phyloP scores from a whole-genome alignment of 2,888 invertebrate species.

The Hydropsyche betteni region DNA sequence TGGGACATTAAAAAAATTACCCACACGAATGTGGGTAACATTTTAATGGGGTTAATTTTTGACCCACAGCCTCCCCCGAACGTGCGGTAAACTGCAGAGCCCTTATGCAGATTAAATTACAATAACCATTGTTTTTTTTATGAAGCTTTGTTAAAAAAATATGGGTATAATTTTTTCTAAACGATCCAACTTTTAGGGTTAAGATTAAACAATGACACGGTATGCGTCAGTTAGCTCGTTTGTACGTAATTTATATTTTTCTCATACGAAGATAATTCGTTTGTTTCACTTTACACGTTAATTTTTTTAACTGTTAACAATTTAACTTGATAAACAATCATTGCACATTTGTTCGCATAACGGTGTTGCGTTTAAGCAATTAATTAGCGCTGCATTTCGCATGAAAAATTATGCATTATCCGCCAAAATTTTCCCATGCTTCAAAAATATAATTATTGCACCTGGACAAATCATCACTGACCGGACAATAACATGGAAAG shows the following conservation, averaged over 20 bases:
- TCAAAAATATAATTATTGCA: conserved; percentile 10
- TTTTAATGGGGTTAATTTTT: conserved; percentile 47
- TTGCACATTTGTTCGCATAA: no score
- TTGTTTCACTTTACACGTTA: not conserved
- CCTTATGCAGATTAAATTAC: conserved; percentile 52
- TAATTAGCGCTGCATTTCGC: no score
- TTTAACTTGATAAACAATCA: no score
- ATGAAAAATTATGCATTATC: no score
- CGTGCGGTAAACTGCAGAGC: conserved; percentile 45
- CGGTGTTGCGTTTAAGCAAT: no score
- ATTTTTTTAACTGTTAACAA: no score
- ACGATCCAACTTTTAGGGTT: conserved; percentile 10
- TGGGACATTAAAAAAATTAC: conserved; percentile 24
- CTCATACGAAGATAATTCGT: conserved; percentile 10
- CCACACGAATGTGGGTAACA: conserved; percentile 33
- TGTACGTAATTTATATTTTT: conserved; percentile 48
- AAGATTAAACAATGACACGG: conserved; percentile 45
- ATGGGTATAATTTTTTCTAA: conserved; percentile 45
- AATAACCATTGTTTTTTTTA: conserved; percentile 48
- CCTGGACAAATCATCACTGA: conserved; percentile 8
- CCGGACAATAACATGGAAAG: conserved; percentile 7
- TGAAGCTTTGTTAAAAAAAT: conserved; percentile 47
- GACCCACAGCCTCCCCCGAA: conserved; percentile 46
- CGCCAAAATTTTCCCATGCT: no score
- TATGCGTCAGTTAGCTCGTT: conserved; percentile 46